Evolutionary conservation across 2,797 vertebrate genomes (phyloP).

Genomic region (Mus minutoides): DNA sequence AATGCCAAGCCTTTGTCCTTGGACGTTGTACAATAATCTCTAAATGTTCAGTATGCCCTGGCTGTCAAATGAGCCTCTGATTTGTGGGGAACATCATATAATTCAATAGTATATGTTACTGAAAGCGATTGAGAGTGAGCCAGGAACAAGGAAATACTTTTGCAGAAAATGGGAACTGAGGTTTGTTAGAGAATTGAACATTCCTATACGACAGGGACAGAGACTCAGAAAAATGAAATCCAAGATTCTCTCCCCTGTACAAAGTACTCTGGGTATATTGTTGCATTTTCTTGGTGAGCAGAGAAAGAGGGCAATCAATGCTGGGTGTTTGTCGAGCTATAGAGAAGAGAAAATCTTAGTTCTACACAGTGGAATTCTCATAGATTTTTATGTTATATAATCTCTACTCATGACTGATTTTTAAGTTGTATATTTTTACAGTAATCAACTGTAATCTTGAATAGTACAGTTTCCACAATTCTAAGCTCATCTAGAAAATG

Average conservation of each 20-base stretch:
- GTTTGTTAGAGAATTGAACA: not conserved
- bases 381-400: not conserved
- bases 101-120: not conserved
- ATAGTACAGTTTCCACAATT: not conserved
- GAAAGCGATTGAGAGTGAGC: not conserved
- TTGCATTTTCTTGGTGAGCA: not conserved
- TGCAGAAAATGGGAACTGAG: not conserved
- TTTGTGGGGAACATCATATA: not conserved
- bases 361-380: not conserved
- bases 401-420: not conserved
- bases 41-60: not conserved
- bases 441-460: not conserved
- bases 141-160: not conserved
- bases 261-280: not conserved
- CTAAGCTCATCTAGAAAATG: not conserved
- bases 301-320: no score
- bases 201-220: not conserved
- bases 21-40: not conserved
- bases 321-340: rapidly evolving
- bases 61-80: not conserved
- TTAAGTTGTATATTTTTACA: not conserved
- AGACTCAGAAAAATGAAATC: not conserved
- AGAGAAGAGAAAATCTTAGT: not conserved
- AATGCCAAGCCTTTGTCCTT: not conserved
- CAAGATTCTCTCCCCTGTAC: not conserved